Evolutionary conservation across 2,797 vertebrate genomes (phyloP).

Genomic region (Hylomyscus alleni): DNA sequence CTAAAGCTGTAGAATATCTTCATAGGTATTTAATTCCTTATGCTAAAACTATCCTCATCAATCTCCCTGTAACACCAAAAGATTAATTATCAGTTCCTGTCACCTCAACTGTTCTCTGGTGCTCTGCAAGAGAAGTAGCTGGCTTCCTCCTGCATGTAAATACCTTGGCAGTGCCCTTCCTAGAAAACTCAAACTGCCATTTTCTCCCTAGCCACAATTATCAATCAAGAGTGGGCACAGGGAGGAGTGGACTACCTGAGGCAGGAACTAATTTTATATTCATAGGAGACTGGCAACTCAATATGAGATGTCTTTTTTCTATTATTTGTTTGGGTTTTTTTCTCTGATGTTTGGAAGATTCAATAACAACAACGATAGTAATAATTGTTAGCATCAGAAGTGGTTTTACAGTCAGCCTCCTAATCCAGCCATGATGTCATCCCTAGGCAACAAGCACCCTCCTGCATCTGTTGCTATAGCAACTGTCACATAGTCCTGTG

Average conservation of each 20-base stretch:
- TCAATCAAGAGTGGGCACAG: neutral
- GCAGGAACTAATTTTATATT: neutral
- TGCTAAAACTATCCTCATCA: slow-evolving; percentile 56
- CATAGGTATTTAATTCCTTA: slow-evolving; percentile 69
- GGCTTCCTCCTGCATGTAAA: neutral
- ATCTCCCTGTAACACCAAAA: slow-evolving; percentile 26
- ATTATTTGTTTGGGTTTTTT: neutral
- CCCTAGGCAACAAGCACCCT: too few relatives aligned
- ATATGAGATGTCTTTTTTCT: neutral
- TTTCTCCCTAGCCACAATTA: slow-evolving; percentile 15
- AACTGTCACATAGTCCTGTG: too few relatives aligned
- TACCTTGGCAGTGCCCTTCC: neutral
- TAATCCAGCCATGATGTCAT: too few relatives aligned
- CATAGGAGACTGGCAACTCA: neutral
- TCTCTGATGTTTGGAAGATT: slow-evolving; percentile 1
- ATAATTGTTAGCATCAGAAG: too few relatives aligned
- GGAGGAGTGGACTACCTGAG: neutral
- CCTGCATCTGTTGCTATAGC: too few relatives aligned
- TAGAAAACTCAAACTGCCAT: neutral
- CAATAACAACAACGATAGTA: neutral
- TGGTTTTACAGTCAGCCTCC: too few relatives aligned
- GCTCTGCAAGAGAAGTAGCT: neutral
- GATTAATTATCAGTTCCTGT: slow-evolving; percentile 28
- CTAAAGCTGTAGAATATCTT: slow-evolving; percentile 33
- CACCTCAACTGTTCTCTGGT: neutral